Conservation (phyloP, 2,888 invertebrate genomes). For the Sarcophaga carnaria region DNA sequence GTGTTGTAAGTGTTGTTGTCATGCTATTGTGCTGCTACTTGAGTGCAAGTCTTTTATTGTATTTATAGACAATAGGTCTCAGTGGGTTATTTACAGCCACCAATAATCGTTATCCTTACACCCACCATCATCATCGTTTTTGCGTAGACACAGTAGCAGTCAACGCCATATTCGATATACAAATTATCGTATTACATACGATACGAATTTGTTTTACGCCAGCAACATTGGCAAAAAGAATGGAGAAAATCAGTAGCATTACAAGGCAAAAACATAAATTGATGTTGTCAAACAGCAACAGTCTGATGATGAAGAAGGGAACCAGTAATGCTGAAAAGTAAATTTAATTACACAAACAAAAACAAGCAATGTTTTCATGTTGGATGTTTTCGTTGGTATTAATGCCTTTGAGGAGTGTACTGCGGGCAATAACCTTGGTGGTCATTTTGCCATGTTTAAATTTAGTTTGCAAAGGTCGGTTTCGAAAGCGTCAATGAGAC, state of each 20-base stretch:
- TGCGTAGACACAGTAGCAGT: not conserved
- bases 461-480: not conserved
- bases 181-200: constrained; percentile 58
- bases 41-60: constrained; percentile 16
- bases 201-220: constrained; percentile 48
- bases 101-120: constrained; percentile 16
- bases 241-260: not conserved
- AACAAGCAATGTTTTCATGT: not conserved
- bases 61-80: constrained; percentile 64
- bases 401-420: no score
- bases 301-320: not conserved
- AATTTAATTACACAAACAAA: constrained; percentile 35
- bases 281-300: constrained; percentile 54
- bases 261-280: constrained; percentile 64
- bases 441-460: no score
- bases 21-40: constrained; percentile 18
- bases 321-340: not conserved
- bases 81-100: constrained; percentile 68
- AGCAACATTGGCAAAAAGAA: constrained; percentile 22
- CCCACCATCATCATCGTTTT: constrained; percentile 31
- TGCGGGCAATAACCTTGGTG: no score
- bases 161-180: constrained; percentile 60
- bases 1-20: not conserved
- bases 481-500: no score
- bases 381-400: no score